Percentiles rank a stretch among this genome's conserved stretches.
Conservation (phyloP, 2,113 vertebrate genomes). For the Arothron firmamentum region DNA sequence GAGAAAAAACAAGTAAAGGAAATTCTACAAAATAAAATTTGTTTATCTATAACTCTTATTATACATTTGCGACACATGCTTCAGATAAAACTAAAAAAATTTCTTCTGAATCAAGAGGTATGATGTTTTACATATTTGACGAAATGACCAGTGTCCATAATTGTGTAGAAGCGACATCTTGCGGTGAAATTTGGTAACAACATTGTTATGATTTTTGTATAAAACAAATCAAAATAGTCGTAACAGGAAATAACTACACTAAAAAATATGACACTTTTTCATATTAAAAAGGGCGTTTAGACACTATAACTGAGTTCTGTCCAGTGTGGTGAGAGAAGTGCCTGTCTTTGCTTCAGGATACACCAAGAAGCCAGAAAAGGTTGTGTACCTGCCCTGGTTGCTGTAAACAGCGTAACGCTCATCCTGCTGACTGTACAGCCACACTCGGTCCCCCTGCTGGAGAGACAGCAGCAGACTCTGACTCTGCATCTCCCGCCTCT, state of each 20-base stretch:
- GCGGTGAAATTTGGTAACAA: slow-evolving; percentile 40
- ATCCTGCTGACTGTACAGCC: slow-evolving; percentile 80
- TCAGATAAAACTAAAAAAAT: not conserved
- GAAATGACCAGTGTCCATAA: not conserved
- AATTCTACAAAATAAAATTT: slow-evolving; percentile 5
- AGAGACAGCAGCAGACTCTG: slow-evolving; percentile 76
- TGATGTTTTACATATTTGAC: slow-evolving; percentile 19
- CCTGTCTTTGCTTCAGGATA: slow-evolving; percentile 59
- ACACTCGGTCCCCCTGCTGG: slow-evolving; percentile 64
- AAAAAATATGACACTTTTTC: slow-evolving; percentile 2
- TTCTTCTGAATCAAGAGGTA: not conserved
- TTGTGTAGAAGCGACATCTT: slow-evolving; percentile 50
- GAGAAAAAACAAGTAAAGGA: not conserved
- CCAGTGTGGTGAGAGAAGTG: slow-evolving; percentile 10
- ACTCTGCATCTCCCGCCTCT: slow-evolving; percentile 77
- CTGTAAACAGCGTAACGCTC: slow-evolving; percentile 77
- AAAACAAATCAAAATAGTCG: not conserved
- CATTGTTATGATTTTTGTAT: slow-evolving; percentile 2
- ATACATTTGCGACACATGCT: slow-evolving; percentile 5
- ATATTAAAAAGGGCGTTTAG: not conserved
- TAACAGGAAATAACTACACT: slow-evolving; percentile 1
- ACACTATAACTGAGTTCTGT: slow-evolving; percentile 50
- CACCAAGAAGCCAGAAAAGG: slow-evolving; percentile 78
- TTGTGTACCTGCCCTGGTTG: slow-evolving; percentile 79
- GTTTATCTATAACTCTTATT: slow-evolving; percentile 55